Evolutionary conservation across 2,797 vertebrate species (phyloP).

Genomic region (Xiphophorus birchmanni): DNA sequence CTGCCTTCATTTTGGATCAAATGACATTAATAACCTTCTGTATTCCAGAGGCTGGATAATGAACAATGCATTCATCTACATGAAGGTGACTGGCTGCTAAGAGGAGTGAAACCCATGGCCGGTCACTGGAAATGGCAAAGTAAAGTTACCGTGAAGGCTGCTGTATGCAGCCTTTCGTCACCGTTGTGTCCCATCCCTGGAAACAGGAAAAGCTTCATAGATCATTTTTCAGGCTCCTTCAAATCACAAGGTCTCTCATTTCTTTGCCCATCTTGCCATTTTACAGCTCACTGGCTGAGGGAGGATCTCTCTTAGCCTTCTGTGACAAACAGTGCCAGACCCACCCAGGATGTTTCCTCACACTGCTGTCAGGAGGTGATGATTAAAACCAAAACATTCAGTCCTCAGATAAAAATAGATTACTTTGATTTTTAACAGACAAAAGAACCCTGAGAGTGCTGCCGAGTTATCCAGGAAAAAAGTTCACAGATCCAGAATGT

Average conservation of each 20-base stretch:
- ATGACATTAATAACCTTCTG: background rate
- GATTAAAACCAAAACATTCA: background rate
- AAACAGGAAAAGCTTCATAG: constrained; percentile 50
- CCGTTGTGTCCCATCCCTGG: constrained; percentile 40
- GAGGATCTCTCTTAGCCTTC: background rate
- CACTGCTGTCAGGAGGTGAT: background rate
- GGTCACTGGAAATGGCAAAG: constrained; percentile 52
- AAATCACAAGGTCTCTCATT: constrained; percentile 59
- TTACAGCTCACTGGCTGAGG: background rate
- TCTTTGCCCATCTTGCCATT: background rate
- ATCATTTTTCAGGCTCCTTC: constrained; percentile 66
- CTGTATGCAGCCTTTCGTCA: constrained; percentile 48
- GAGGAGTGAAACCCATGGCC: constrained; percentile 47
- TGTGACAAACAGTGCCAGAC: background rate
- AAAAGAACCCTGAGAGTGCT: background rate
- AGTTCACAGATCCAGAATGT: background rate
- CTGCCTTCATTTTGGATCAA: background rate
- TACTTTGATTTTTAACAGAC: background rate
- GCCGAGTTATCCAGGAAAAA: background rate
- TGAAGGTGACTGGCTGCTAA: constrained; percentile 55
- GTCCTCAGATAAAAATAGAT: background rate
- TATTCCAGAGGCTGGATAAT: constrained; percentile 25
- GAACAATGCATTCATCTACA: constrained; percentile 34
- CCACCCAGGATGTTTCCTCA: background rate
- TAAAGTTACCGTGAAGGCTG: constrained; percentile 56